phyloP scores from a whole-genome alignment of 2,113 vertebrate species.

The Hemiprocne comata region DNA sequence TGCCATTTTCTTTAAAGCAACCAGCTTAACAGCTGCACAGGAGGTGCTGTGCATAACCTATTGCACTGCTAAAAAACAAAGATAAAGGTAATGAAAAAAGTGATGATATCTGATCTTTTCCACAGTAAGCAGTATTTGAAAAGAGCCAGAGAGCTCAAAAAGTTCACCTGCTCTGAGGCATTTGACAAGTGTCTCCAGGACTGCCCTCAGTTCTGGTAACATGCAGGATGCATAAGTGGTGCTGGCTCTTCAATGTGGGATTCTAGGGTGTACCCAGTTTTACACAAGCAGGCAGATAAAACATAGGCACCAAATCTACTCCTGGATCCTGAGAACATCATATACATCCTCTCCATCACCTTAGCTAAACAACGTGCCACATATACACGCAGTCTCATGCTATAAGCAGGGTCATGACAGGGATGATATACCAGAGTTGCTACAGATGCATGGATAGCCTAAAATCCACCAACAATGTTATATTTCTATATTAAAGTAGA shows the following conservation, averaged over 20 bases:
- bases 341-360: neutral
- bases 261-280: too few relatives aligned
- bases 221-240: fast-evolving
- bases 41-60: neutral
- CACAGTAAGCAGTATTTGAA: neutral
- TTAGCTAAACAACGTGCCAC: neutral
- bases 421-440: neutral
- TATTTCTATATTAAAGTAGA: neutral
- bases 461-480: neutral
- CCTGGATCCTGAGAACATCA: neutral
- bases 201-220: neutral
- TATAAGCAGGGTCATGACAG: neutral
- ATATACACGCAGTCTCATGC: neutral
- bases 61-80: neutral
- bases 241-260: fast-evolving
- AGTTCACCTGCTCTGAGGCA: neutral
- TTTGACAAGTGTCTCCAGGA: neutral
- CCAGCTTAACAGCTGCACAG: neutral
- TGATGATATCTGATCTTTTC: neutral
- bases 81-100: neutral
- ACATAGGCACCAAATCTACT: fast-evolving
- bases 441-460: neutral
- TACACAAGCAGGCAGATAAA: neutral
- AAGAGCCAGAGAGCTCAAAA: neutral
- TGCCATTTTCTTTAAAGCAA: neutral